Evolutionary conservation across 1,140 invertebrate genomes (phyloP).

Genomic region (Argopecten irradians): DNA sequence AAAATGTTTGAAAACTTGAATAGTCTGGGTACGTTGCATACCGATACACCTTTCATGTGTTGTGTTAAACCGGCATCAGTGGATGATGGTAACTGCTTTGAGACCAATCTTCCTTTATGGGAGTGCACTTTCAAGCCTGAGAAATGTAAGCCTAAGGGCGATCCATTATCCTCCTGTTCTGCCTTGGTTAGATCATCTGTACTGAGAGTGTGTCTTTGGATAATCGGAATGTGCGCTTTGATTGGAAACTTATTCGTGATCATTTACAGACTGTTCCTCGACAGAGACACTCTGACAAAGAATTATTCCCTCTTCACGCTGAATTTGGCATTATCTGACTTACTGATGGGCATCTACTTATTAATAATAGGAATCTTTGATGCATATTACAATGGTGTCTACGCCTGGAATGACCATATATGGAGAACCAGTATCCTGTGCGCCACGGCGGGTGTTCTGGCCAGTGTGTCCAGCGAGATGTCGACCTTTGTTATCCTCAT

Average conservation of each 20-base stretch:
- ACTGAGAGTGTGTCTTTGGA: background rate
- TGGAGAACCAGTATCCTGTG: background rate
- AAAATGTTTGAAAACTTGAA: background rate
- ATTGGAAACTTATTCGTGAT: background rate
- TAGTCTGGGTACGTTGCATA: background rate
- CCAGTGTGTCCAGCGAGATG: too few species aligned
- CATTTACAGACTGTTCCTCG: background rate
- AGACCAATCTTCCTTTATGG: background rate
- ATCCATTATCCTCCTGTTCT: background rate
- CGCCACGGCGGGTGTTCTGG: background rate
- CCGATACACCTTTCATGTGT: background rate
- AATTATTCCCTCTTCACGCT: background rate
- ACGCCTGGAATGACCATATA: background rate
- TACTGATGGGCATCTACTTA: background rate
- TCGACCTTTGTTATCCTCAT: background rate
- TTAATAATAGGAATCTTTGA: background rate
- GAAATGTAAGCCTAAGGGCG: background rate
- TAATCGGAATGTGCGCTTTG: background rate
- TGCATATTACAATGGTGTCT: background rate
- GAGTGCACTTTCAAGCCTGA: background rate
- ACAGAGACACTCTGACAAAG: background rate
- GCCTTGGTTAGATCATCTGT: background rate
- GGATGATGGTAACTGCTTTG: background rate
- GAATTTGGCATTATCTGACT: background rate
- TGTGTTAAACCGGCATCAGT: background rate